These are phyloP conservation scores for Forbesichthys agassizii DNA, from an alignment of 2,113 vertebrate species.

Conservation along the genomic window DNA sequence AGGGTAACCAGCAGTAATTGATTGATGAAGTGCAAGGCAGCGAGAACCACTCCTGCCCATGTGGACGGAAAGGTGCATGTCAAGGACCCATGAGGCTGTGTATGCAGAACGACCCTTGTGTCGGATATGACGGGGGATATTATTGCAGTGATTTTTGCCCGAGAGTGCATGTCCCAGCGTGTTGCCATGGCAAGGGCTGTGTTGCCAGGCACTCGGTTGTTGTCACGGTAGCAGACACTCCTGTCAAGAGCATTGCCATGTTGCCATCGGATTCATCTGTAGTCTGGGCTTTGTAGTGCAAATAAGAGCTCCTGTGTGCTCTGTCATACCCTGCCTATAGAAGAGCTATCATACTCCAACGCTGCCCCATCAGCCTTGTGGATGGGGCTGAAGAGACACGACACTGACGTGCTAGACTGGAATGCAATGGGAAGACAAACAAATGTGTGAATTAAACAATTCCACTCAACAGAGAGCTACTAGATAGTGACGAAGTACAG, in stretches of 20 bases:
- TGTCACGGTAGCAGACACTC: slow-evolving; percentile 57
- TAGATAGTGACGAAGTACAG: no score
- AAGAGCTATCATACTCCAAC: slow-evolving; percentile 46
- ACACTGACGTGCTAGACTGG: slow-evolving; percentile 34
- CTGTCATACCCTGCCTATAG: slow-evolving; percentile 42
- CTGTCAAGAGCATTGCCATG: slow-evolving; percentile 58
- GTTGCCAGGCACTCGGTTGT: slow-evolving; percentile 58
- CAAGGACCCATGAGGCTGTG: slow-evolving; percentile 18
- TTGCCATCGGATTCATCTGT: slow-evolving; percentile 38
- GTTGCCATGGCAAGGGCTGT: slow-evolving; percentile 59
- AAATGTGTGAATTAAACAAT: not conserved
- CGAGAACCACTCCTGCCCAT: slow-evolving; percentile 6
- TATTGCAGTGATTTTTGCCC: slow-evolving; percentile 24
- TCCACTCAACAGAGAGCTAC: no score
- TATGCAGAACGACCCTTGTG: slow-evolving; percentile 19
- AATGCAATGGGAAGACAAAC: slow-evolving; percentile 39
- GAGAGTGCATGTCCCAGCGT: slow-evolving; percentile 46
- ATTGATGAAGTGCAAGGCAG: slow-evolving; percentile 50
- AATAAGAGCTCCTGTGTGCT: slow-evolving; percentile 53
- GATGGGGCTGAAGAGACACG: slow-evolving; percentile 31
- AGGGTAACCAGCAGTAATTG: slow-evolving; percentile 53
- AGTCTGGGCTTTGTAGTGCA: slow-evolving; percentile 64
- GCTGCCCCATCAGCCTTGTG: slow-evolving; percentile 36
- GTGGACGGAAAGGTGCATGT: slow-evolving; percentile 8
- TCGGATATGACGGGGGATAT: slow-evolving; percentile 40